Evolutionary conservation across 2,888 invertebrate species (phyloP).

Genomic region (Dynastes grantii): DNA sequence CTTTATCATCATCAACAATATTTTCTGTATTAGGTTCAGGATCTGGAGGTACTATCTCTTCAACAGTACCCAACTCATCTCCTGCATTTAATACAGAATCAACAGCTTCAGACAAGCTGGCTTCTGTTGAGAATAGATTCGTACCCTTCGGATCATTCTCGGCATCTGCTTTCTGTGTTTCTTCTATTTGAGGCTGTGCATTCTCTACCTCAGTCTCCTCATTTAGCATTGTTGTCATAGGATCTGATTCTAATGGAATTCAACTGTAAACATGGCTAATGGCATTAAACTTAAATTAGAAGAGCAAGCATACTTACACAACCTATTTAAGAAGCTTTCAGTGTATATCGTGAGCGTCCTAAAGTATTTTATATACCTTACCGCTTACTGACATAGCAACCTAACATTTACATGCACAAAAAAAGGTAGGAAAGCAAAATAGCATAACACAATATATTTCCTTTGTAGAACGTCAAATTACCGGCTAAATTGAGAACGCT

Average conservation of each 20-base stretch:
- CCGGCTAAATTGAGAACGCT: constrained; percentile 26
- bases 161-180: background rate
- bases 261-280: constrained; percentile 34
- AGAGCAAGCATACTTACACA: constrained; percentile 23
- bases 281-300: constrained; percentile 1
- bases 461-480: constrained; percentile 41
- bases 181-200: constrained; percentile 15
- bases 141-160: constrained; percentile 14
- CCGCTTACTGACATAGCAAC: constrained; percentile 38
- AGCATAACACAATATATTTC: constrained; percentile 35
- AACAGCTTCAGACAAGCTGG: constrained; percentile 24
- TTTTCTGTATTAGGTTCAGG: background rate
- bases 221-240: constrained; percentile 30
- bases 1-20: background rate
- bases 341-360: background rate
- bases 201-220: constrained; percentile 25
- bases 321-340: background rate
- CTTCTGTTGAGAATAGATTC: constrained; percentile 18
- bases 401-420: constrained; percentile 15
- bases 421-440: constrained; percentile 32
- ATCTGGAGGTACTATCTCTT: constrained; percentile 12
- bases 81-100: constrained; percentile 25
- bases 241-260: background rate
- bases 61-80: constrained; percentile 3
- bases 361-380: constrained; percentile 13